Evolutionary conservation across 92 coral and sea anemone species (phyloP).

Genomic region (Montipora capitata): DNA sequence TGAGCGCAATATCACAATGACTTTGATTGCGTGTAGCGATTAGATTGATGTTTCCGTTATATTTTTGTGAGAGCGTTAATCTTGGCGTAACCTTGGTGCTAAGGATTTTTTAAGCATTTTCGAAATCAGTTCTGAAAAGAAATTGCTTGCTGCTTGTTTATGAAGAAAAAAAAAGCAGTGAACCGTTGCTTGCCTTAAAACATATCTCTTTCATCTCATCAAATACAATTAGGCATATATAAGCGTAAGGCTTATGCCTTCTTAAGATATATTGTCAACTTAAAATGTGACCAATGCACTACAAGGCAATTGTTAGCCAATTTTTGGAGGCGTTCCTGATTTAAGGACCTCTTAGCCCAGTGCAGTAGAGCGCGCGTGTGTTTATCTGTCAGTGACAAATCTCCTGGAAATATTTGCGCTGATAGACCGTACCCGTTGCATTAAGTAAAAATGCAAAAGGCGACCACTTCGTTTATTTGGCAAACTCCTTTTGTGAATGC

Average conservation of each 20-base stretch:
- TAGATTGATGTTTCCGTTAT: constrained; percentile 52
- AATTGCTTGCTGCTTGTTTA: constrained; percentile 28
- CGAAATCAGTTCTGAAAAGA: constrained; percentile 11
- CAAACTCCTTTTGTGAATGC: constrained; percentile 18
- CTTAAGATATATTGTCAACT: constrained; percentile 91
- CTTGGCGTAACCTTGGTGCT: constrained; percentile 4
- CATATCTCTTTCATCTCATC: constrained; percentile 87
- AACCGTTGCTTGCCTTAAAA: constrained; percentile 29
- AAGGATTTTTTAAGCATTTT: constrained; percentile 11
- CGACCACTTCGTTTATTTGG: constrained; percentile 31
- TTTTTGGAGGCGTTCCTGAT: constrained; percentile 94
- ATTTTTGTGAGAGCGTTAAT: constrained; percentile 8
- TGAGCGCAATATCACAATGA: constrained; percentile 40
- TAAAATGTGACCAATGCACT: constrained; percentile 89
- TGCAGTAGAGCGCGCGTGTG: constrained; percentile 89
- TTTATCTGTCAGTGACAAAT: constrained; percentile 87
- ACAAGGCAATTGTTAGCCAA: constrained; percentile 95
- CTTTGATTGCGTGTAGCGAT: constrained; percentile 56
- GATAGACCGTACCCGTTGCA: constrained; percentile 23
- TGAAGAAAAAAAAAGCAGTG: neutral
- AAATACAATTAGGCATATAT: constrained; percentile 86
- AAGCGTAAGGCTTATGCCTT: constrained; percentile 85
- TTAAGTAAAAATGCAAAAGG: constrained; percentile 5
- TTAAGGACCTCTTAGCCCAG: constrained; percentile 89
- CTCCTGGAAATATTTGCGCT: constrained; percentile 38